Evolutionary conservation across 2,888 invertebrate genomes (phyloP).

Genomic region (Pocota personata): DNA sequence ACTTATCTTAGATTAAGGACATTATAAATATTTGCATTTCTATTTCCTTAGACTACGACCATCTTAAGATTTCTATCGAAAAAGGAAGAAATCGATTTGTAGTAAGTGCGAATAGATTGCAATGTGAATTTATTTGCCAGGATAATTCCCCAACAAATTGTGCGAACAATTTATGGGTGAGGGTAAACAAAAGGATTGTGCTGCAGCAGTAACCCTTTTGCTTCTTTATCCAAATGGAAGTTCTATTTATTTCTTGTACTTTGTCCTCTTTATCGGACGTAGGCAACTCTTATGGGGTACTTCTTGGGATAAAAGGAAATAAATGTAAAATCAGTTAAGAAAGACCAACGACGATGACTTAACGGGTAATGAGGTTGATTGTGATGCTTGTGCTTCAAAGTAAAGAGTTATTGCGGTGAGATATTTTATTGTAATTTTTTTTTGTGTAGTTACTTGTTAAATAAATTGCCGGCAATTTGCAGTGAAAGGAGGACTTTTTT

Average conservation of each 20-base stretch:
- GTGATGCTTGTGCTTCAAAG: constrained; percentile 37
- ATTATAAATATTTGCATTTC: constrained; percentile 40
- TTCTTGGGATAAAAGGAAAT: constrained; percentile 65
- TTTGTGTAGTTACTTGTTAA: background rate
- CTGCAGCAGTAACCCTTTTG: constrained; percentile 23
- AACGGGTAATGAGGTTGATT: constrained; percentile 69
- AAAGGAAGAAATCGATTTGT: constrained; percentile 48
- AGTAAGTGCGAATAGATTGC: constrained; percentile 27
- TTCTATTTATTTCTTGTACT: constrained; percentile 64
- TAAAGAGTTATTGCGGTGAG: constrained; percentile 42
- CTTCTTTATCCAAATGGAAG: constrained; percentile 32
- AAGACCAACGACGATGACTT: constrained; percentile 48
- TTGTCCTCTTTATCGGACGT: constrained; percentile 60
- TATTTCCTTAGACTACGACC: background rate
- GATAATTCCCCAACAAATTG: constrained; percentile 63
- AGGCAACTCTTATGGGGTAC: constrained; percentile 31
- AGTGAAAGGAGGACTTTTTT: background rate
- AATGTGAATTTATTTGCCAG: constrained; percentile 46
- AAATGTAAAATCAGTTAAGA: constrained; percentile 73
- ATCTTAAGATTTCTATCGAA: constrained; percentile 44
- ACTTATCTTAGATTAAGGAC: constrained; percentile 25
- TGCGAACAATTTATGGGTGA: constrained; percentile 28
- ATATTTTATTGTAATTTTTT: too few relatives aligned
- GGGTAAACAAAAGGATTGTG: constrained; percentile 49
- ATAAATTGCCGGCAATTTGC: constrained; percentile 47